Conservation (phyloP, 2,888 invertebrate species). For the Andrena hattorfiana region DNA sequence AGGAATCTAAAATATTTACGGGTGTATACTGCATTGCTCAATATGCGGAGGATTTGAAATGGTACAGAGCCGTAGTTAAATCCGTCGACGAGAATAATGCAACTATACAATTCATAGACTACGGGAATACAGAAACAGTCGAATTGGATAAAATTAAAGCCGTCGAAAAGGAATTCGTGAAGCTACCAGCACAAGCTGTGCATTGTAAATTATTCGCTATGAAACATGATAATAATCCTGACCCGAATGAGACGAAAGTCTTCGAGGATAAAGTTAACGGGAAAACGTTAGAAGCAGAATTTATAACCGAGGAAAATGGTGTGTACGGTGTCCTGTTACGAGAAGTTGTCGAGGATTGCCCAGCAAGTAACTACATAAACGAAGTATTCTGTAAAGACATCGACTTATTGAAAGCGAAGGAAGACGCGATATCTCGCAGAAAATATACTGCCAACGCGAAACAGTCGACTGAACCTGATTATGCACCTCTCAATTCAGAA, state of each 20-base stretch:
- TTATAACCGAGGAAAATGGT: slow-evolving; percentile 73
- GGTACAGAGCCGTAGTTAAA: slow-evolving; percentile 89
- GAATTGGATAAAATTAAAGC: slow-evolving; percentile 85
- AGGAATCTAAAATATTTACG: slow-evolving; percentile 61
- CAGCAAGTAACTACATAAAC: slow-evolving; percentile 73
- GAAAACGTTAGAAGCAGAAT: slow-evolving; percentile 78
- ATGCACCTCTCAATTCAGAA: slow-evolving; percentile 85
- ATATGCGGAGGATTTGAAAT: slow-evolving; percentile 87
- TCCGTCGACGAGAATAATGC: slow-evolving; percentile 86
- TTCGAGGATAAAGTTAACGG: slow-evolving; percentile 71
- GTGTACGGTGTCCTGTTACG: slow-evolving; percentile 76
- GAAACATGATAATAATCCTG: slow-evolving; percentile 55
- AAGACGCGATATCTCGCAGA: slow-evolving; percentile 51
- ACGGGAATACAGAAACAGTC: slow-evolving; percentile 90
- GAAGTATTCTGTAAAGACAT: slow-evolving; percentile 71
- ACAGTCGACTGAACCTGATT: slow-evolving; percentile 82
- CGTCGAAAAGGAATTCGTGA: slow-evolving; percentile 75
- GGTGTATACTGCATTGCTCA: slow-evolving; percentile 80
- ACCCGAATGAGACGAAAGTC: slow-evolving; percentile 60
- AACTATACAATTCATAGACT: slow-evolving; percentile 89
- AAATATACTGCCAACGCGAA: slow-evolving; percentile 5
- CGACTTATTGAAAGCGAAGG: slow-evolving; percentile 74
- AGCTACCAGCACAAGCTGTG: slow-evolving; percentile 82
- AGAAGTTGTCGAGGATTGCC: slow-evolving; percentile 61
- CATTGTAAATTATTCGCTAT: slow-evolving; percentile 82